Base-by-base conservation (phyloP, 2,888 invertebrate species). In the Stomorhina lunata region DNA sequence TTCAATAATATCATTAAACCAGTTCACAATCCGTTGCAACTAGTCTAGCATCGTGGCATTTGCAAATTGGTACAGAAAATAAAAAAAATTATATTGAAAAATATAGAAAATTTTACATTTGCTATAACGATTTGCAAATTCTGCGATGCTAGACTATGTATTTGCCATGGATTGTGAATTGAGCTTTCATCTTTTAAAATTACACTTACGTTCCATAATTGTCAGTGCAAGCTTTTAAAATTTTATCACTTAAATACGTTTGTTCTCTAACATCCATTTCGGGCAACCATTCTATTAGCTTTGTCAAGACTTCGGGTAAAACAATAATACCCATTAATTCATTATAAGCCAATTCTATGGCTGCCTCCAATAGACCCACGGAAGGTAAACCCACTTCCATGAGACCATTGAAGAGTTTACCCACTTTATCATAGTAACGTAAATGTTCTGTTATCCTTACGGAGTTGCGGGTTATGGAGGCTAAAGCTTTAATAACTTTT, bases 221-320 rank as follows among this genome's bases (percentile, higher is more conserved):
- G 17, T 92, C 89, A 4, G 92, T 90, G 89, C 93, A 93, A 53
- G 92, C 89, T 75, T 90, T 89, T 32, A 91, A 86, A 65, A 92
- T 86, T 25, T 88, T 81, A 6, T 86, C 86, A 83, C 92, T 90
- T 32, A 92, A 86, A 87, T 90, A 92, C 27, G 89, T 85, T 85
- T 92, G 92, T 61, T 92, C 91, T 4, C 86, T 87, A 37, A 89
- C 89, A 69, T 88, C 89, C 29, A 92, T 91, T 59, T 91, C 90
- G 0, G 92, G 92, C 84, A 93, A 85, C 93, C 93, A 93, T 81
- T 91, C 89, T 53, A 93, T 88, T 75, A 93, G 86, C 85, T 92
- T 90, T 29, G 92, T 86, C 45, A 92, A 90, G n/a, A 92, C 92
- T 84, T 92, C 92, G 0, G 92, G 90, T 86, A 93, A 86, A 83